phyloP scores from a whole-genome alignment of 2,888 invertebrate genomes.

The Scaeva pyrastri region DNA sequence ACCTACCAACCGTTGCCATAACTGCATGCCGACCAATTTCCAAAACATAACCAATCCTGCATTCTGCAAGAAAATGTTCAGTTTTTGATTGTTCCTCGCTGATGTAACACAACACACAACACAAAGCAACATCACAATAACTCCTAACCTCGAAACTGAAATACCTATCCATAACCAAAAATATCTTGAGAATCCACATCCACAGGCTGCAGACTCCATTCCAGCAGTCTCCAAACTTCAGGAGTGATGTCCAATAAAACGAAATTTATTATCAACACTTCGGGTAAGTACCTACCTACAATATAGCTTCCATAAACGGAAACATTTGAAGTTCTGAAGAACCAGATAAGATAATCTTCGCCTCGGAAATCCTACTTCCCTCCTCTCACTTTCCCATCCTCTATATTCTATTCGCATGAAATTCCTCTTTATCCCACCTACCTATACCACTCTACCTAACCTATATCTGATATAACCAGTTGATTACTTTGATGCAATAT shows the following conservation, averaged over 20 bases:
- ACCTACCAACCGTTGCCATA: slow-evolving; percentile 41
- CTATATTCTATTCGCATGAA: not conserved
- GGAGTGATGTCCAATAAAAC: slow-evolving; percentile 78
- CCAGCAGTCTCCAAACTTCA: no score
- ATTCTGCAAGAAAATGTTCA: slow-evolving; percentile 25
- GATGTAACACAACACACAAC: not conserved
- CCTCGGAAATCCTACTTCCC: slow-evolving; percentile 14
- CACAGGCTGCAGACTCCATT: slow-evolving; percentile 7
- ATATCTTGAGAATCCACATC: slow-evolving; percentile 2
- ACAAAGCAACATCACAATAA: no score
- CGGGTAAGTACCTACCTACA: slow-evolving; percentile 79
- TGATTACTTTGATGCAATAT: slow-evolving; percentile 82
- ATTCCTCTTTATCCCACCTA: no score
- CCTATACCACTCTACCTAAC: not conserved
- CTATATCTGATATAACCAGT: slow-evolving; percentile 77
- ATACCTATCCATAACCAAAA: not conserved
- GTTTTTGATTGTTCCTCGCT: slow-evolving; percentile 45
- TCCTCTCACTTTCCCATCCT: not conserved
- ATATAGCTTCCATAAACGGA: not conserved
- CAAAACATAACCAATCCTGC: slow-evolving; percentile 52
- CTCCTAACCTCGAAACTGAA: no score
- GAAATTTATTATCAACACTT: slow-evolving; percentile 84
- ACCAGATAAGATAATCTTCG: slow-evolving; percentile 49
- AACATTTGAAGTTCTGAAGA: slow-evolving; percentile 39
- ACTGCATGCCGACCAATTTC: slow-evolving; percentile 43